phyloP scores from a whole-genome alignment of 2,888 invertebrate species.

The Volucella zonaria region DNA sequence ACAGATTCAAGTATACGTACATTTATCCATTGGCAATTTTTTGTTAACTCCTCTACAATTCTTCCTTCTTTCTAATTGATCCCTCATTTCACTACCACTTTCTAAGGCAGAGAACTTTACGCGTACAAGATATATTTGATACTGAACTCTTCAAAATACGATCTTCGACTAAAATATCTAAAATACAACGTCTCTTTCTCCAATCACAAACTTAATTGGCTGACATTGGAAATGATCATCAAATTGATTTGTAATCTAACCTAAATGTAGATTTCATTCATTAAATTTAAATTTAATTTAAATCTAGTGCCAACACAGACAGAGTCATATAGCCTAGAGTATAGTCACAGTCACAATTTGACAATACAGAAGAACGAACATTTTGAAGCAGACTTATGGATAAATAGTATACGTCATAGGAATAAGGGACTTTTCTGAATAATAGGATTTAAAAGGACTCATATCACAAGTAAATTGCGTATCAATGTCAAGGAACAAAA shows the following conservation, averaged over 20 bases:
- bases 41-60: too few species aligned
- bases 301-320: not conserved
- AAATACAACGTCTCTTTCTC: not conserved
- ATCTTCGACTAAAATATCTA: constrained; percentile 30
- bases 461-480: too few species aligned
- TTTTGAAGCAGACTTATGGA: not conserved
- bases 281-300: constrained; percentile 49
- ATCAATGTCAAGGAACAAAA: too few species aligned
- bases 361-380: not conserved
- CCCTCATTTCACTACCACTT: too few species aligned
- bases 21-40: too few species aligned
- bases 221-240: not conserved
- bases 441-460: too few species aligned
- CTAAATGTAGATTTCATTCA: constrained; percentile 42
- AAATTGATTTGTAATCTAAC: constrained; percentile 63
- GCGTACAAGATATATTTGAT: not conserved
- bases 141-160: constrained; percentile 19
- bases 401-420: too few species aligned
- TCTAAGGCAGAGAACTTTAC: not conserved
- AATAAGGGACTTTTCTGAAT: too few species aligned
- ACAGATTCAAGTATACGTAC: too few species aligned
- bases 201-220: constrained; percentile 13
- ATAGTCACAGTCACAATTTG: not conserved
- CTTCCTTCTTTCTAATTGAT: not conserved
- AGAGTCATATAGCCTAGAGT: not conserved